Evolutionary conservation across 2,888 invertebrate species (phyloP).

Genomic region (Microchrysa polita): DNA sequence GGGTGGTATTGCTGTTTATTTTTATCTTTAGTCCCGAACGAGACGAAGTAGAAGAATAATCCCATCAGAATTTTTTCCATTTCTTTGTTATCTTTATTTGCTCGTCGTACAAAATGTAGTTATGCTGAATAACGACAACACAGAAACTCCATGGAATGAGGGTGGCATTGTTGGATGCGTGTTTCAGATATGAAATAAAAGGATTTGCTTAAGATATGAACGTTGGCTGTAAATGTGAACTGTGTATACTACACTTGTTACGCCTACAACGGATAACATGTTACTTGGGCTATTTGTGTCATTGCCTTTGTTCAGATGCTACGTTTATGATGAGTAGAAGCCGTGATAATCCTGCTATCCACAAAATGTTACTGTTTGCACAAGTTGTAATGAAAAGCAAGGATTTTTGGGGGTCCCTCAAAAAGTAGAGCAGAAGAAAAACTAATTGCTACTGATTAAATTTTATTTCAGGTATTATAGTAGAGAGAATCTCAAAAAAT

Average conservation of each 20-base stretch:
- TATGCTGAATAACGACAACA: constrained; percentile 43
- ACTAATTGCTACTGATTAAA: too few relatives aligned
- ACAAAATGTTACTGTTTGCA: too few relatives aligned
- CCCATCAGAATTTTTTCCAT: constrained; percentile 51
- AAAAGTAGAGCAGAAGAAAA: too few relatives aligned
- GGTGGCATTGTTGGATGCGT: constrained; percentile 5
- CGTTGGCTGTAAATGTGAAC: constrained; percentile 14
- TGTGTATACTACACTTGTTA: constrained; percentile 33
- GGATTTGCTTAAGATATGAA: constrained; percentile 29
- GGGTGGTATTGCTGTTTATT: constrained; percentile 49
- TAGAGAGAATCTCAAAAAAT: neutral
- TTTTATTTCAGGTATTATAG: too few relatives aligned
- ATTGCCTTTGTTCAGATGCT: too few relatives aligned
- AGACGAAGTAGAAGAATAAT: constrained; percentile 47
- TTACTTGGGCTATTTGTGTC: too few relatives aligned
- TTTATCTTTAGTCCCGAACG: constrained; percentile 48
- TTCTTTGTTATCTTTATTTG: constrained; percentile 53
- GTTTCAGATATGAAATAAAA: too few relatives aligned
- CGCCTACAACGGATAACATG: constrained; percentile 3
- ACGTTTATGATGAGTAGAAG: too few relatives aligned
- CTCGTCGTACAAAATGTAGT: constrained; percentile 49
- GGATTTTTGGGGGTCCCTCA: too few relatives aligned
- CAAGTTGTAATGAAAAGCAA: too few relatives aligned
- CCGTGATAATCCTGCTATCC: too few relatives aligned
- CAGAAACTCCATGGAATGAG: neutral